Percentiles rank a stretch among this genome's conserved stretches.
Evolutionary conservation across 2,888 invertebrate genomes (phyloP).

Genomic region (Abrostola tripartita): DNA sequence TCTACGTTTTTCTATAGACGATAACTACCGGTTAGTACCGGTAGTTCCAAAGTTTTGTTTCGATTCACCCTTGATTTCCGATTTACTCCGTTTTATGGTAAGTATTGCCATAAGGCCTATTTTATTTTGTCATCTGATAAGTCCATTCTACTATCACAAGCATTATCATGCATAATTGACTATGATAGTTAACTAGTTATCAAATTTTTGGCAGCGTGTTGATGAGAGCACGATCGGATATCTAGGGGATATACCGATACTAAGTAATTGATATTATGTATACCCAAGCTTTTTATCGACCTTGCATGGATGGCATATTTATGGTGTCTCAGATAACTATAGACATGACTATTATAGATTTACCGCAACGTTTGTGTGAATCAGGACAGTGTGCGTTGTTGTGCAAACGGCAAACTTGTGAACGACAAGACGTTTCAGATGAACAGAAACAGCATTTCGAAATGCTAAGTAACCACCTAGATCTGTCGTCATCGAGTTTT

Average conservation of each 20-base stretch:
- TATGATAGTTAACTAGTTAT: no score
- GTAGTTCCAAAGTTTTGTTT: no score
- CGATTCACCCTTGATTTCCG: no score
- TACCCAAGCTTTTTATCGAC: not conserved
- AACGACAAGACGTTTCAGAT: constrained; percentile 72
- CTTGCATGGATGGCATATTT: constrained; percentile 1
- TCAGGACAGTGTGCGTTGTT: constrained; percentile 67
- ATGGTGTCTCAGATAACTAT: constrained; percentile 20
- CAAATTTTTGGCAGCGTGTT: not conserved
- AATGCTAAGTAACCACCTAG: constrained; percentile 64
- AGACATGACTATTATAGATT: constrained; percentile 40
- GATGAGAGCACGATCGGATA: not conserved
- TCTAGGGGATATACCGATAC: no score
- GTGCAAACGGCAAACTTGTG: constrained; percentile 72
- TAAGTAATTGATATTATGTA: no score
- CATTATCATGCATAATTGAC: no score
- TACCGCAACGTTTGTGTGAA: constrained; percentile 67
- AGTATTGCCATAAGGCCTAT: no score
- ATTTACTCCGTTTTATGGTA: no score
- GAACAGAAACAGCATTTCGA: constrained; percentile 74
- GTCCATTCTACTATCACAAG: not conserved
- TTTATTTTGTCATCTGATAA: constrained; percentile 1
- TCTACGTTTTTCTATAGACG: no score
- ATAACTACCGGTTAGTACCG: no score
- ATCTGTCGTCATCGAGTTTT: constrained; percentile 71